Conservation (phyloP, 2,113 vertebrate species). For the Phodopus roborovskii region DNA sequence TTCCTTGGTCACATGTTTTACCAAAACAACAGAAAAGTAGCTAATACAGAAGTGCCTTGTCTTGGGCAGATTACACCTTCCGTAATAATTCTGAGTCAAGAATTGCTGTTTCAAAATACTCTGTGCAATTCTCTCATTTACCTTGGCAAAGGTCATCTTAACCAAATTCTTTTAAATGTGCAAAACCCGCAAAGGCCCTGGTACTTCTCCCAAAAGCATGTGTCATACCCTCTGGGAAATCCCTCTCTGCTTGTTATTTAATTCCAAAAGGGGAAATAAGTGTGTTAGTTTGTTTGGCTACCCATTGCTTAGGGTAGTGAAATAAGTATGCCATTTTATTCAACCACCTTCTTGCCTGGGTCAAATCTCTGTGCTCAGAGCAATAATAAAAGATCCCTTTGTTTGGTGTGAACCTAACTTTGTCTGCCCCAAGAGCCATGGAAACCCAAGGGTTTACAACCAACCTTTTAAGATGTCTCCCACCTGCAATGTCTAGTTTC, state of each 20-base stretch:
- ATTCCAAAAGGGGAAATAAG: not conserved
- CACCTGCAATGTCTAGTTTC: not conserved
- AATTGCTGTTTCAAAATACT: not conserved
- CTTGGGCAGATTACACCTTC: not conserved
- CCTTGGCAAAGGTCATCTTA: not conserved
- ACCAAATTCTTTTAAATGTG: not conserved
- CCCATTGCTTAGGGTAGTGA: not conserved
- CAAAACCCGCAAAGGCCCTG: fast-evolving
- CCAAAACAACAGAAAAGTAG: not conserved
- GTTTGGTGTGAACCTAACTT: not conserved
- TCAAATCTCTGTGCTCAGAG: not conserved
- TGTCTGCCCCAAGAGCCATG: not conserved
- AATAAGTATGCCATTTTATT: not conserved
- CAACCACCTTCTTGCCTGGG: no score
- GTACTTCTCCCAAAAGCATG: not conserved
- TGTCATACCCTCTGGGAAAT: not conserved
- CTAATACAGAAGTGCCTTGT: not conserved
- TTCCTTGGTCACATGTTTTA: not conserved
- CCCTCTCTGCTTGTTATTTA: not conserved
- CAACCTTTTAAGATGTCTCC: not conserved
- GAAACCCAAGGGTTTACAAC: not conserved
- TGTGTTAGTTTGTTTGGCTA: no score
- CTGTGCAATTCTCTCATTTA: not conserved
- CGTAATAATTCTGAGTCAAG: not conserved
- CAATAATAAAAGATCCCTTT: not conserved